Evolutionary conservation across 2,888 invertebrate species (phyloP).

Genomic region (Cyaniris semiargus): DNA sequence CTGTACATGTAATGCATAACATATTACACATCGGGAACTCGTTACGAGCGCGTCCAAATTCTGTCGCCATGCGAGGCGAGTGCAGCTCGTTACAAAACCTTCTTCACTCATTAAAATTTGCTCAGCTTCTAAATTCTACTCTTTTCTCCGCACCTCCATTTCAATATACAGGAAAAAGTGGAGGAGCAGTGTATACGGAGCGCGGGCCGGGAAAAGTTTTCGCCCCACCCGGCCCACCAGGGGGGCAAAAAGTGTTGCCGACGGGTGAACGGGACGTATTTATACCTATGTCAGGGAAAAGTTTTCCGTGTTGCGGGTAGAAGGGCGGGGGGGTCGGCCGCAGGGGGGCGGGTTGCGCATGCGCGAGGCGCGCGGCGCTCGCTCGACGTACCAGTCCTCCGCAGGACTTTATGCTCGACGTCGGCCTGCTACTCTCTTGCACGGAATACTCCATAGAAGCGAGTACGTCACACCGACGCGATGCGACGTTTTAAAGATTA

Average conservation of each 20-base stretch:
- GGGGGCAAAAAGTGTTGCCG: constrained; percentile 80
- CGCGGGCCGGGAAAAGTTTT: constrained; percentile 77
- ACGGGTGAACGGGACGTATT: constrained; percentile 69
- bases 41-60: background rate
- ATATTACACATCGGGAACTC: background rate
- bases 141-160: constrained; percentile 80
- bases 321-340: constrained; percentile 56
- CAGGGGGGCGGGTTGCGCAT: constrained; percentile 62
- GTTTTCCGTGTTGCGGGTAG: constrained; percentile 80
- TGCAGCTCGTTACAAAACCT: constrained; percentile 14
- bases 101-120: constrained; percentile 74
- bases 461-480: background rate
- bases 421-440: constrained; percentile 47
- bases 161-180: constrained; percentile 81
- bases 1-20: background rate
- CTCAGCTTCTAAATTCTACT: constrained; percentile 79
- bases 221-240: constrained; percentile 66
- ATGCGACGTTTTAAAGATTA: background rate
- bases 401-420: constrained; percentile 59
- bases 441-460: constrained; percentile 30
- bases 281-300: constrained; percentile 79
- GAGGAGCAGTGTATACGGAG: constrained; percentile 79
- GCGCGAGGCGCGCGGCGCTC: constrained; percentile 63
- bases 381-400: constrained; percentile 70
- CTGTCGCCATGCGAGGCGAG: background rate